phyloP scores from a whole-genome alignment of 2,888 invertebrate species.

The Teinopalpus imperialis region DNA sequence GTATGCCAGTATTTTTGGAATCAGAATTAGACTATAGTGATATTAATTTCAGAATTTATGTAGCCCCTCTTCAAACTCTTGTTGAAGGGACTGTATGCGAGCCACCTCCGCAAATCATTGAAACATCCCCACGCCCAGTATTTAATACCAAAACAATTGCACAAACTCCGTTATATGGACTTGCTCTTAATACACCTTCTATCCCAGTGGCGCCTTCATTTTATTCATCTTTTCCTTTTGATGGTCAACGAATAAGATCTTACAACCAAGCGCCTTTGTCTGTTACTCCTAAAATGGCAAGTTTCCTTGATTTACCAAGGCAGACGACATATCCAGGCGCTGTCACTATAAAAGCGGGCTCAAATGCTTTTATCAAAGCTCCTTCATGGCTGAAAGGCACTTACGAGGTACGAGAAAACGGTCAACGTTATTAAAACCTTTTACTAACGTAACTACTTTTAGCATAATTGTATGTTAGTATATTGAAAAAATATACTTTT shows the following conservation, averaged over 20 bases:
- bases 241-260: not conserved
- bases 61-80: constrained; percentile 85
- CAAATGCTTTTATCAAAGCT: constrained; percentile 26
- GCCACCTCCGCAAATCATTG: constrained; percentile 23
- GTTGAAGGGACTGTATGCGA: constrained; percentile 89
- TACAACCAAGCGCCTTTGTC: constrained; percentile 33
- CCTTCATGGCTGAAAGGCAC: constrained; percentile 49
- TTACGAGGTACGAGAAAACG: constrained; percentile 47
- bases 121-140: constrained; percentile 20
- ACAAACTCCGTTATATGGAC: constrained; percentile 24
- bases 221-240: not conserved
- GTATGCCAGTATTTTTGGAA: constrained; percentile 90
- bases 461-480: constrained; percentile 30
- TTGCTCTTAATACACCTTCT: constrained; percentile 3
- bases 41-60: constrained; percentile 89
- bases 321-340: constrained; percentile 34
- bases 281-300: constrained; percentile 38
- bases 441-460: constrained; percentile 6
- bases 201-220: constrained; percentile 1
- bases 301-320: constrained; percentile 42
- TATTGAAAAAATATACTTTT: constrained; percentile 33
- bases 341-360: constrained; percentile 15
- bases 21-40: constrained; percentile 87
- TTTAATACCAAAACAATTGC: constrained; percentile 15
- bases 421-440: constrained; percentile 16